Evolutionary conservation across 2,888 invertebrate species (phyloP).

Genomic region (Helleia helle): DNA sequence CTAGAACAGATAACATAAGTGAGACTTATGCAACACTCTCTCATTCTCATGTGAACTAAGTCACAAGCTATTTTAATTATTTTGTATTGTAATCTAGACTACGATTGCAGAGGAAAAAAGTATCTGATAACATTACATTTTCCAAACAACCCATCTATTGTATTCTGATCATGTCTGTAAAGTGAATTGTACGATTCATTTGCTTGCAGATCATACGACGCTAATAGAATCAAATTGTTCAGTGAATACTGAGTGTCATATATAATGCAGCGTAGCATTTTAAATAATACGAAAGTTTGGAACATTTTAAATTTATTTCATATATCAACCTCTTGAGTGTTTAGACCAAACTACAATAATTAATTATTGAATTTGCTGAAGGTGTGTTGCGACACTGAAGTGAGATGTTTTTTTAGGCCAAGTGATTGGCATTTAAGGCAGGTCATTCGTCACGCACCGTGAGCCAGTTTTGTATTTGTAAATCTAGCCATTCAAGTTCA

Average conservation of each 20-base stretch:
- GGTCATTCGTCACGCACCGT: constrained; percentile 45
- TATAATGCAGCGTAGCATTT: constrained; percentile 1
- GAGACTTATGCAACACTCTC: neutral
- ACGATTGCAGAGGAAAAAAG: neutral
- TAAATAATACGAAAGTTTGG: constrained; percentile 1
- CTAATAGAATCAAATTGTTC: neutral
- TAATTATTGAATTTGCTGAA: neutral
- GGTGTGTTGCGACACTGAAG: constrained; percentile 38
- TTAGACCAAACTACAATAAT: neutral
- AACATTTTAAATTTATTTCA: no score
- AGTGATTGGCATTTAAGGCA: constrained; percentile 57
- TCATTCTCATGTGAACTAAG: constrained; percentile 7
- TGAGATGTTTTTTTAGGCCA: constrained; percentile 58
- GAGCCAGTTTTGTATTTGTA: constrained; percentile 33
- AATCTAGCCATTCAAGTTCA: constrained; percentile 39
- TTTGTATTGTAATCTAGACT: constrained; percentile 1
- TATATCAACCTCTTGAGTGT: no score
- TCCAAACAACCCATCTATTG: neutral
- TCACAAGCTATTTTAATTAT: constrained; percentile 1
- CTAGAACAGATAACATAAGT: neutral
- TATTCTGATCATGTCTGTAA: neutral
- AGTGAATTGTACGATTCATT: neutral
- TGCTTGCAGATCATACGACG: constrained; percentile 1
- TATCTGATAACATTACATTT: neutral
- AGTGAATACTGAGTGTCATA: neutral